phyloP scores from a whole-genome alignment of 2,797 vertebrate species.

The Danionella dracula region DNA sequence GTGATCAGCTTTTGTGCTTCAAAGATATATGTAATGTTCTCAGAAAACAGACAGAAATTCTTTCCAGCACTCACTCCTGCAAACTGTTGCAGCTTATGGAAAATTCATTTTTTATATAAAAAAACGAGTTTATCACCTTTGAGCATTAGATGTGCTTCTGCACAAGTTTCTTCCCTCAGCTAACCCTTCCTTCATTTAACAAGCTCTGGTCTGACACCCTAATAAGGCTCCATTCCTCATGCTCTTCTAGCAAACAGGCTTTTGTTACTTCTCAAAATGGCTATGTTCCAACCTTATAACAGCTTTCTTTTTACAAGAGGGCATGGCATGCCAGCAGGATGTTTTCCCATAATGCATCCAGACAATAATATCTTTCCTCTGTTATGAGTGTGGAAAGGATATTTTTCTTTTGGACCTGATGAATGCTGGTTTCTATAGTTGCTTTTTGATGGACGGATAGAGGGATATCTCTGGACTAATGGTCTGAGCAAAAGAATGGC shows the following conservation, averaged over 20 bases:
- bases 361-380: neutral
- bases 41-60: neutral
- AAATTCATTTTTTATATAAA: neutral
- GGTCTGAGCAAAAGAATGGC: neutral
- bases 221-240: conserved; percentile 18
- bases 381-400: neutral
- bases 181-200: conserved; percentile 12
- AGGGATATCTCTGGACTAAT: neutral
- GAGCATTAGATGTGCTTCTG: neutral
- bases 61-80: neutral
- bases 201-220: conserved; percentile 26
- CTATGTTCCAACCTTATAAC: conserved; percentile 34
- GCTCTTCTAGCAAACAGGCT: conserved; percentile 9
- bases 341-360: conserved; percentile 18
- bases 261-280: conserved; percentile 37
- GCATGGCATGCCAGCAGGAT: neutral
- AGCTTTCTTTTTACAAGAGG: conserved; percentile 13
- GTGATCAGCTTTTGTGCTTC: conserved; percentile 30
- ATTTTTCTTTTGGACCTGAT: neutral
- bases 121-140: neutral
- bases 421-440: neutral
- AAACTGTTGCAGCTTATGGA: neutral
- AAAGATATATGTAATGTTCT: conserved; percentile 10
- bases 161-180: neutral
- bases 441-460: conserved; percentile 6